Base-by-base conservation (phyloP, 2,113 vertebrate species). In the Craseonycteris thonglongyai region DNA sequence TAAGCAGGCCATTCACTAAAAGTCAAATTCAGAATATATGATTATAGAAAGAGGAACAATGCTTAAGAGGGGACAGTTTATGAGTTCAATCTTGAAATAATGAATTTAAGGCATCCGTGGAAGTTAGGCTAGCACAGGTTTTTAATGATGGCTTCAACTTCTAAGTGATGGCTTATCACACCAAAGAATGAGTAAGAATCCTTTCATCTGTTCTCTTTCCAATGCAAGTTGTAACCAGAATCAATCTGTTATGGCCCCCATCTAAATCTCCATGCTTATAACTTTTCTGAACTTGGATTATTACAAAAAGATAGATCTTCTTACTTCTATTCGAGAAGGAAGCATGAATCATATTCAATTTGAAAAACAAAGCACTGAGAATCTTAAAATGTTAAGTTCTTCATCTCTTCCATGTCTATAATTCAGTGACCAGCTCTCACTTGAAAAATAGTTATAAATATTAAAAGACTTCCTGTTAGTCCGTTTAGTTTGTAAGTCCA, bases 231-330 rank as follows among this genome's bases (percentile, higher is more conserved):
- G 18, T 61, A 87, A 91, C 49, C 79, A 58, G 66, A 90, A 74
- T 88, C 76, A 72, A 24, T 90, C 71, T 91, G 42, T 91, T 69
- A 82, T 40, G 69, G 74, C 33, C 78, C n/a, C 30, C 18, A 49
- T 35, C 26, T 87, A 79, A 94, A 51, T 42, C 21, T 22, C 59
- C 35, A 38, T 13, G 19, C 33, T 75, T 84, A 18, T 0, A 38
- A 38, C 33, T 83, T 93, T 63, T 65, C 45, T 88, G 40, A 87
- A 47, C 56, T 66, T 74, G 51, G 28, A 30, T 94, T 82, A 82
- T 79, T 80, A 66, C 6, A 30, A 21, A 90, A 91, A 93, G 84
- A 95, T 80, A 75, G 49, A 83, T 88, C 38, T 82, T 95, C 83
- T 96, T 47, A 92, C n/a, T 74, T 95, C 38, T 54, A 3, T 54